phyloP scores from a whole-genome alignment of 2,888 invertebrate genomes.

The Pandemis cinnamomeana region DNA sequence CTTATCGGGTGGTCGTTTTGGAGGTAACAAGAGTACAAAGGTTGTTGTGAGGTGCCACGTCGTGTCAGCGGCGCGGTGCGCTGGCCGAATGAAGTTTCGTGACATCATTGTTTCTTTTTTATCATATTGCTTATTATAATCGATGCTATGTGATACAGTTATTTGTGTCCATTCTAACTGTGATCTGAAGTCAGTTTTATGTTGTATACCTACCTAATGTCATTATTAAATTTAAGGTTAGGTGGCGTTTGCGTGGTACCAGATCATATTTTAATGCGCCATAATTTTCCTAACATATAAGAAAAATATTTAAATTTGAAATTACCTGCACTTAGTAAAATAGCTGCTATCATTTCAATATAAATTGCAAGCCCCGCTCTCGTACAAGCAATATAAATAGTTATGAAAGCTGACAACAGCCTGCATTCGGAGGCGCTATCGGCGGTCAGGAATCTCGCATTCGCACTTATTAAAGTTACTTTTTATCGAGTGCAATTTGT shows the following conservation, averaged over 20 bases:
- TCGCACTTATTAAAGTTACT: slow-evolving; percentile 54
- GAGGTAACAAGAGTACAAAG: slow-evolving; percentile 79
- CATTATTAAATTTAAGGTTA: background rate
- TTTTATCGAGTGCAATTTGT: slow-evolving; percentile 70
- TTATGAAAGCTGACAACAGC: slow-evolving; percentile 40
- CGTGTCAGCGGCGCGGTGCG: slow-evolving; percentile 67
- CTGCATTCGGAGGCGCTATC: slow-evolving; percentile 43
- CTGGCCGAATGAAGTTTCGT: slow-evolving; percentile 67
- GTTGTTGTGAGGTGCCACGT: slow-evolving; percentile 79
- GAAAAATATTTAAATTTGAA: slow-evolving; percentile 39
- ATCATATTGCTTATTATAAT: slow-evolving; percentile 45
- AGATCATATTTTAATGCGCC: slow-evolving; percentile 9
- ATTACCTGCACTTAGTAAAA: slow-evolving; percentile 37
- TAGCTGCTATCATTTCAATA: slow-evolving; percentile 38
- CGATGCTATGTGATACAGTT: slow-evolving; percentile 49
- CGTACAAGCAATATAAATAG: slow-evolving; percentile 42
- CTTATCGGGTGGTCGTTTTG: slow-evolving; percentile 80
- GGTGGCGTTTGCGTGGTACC: background rate
- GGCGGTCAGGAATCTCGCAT: slow-evolving; percentile 46
- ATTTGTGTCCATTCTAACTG: slow-evolving; percentile 43
- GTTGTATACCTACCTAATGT: background rate
- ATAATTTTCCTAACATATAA: slow-evolving; percentile 30
- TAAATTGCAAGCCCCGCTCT: slow-evolving; percentile 35
- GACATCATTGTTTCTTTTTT: slow-evolving; percentile 63
- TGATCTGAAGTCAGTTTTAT: background rate